Conservation (phyloP, 2,888 invertebrate genomes). For the Eupithecia subumbrata region DNA sequence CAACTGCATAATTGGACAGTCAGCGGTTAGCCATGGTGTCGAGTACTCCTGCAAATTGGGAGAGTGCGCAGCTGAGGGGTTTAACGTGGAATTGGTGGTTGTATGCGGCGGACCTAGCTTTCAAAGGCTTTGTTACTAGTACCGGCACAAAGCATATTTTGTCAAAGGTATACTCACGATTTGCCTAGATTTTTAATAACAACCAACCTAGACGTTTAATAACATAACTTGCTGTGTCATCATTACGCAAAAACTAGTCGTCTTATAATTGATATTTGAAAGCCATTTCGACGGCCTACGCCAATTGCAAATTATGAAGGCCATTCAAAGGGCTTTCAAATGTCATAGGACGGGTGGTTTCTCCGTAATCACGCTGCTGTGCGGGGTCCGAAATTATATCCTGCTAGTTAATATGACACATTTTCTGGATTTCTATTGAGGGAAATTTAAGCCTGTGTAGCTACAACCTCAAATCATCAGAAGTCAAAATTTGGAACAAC, state of each 20-base stretch:
- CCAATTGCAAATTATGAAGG: too few relatives aligned
- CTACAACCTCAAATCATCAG: background rate
- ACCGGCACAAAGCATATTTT: too few relatives aligned
- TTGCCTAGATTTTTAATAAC: too few relatives aligned
- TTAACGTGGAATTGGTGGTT: background rate
- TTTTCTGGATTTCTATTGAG: background rate
- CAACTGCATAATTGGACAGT: slow-evolving; percentile 21
- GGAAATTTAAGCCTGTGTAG: background rate
- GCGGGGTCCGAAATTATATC: too few relatives aligned
- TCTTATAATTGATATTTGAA: too few relatives aligned
- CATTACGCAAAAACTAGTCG: too few relatives aligned
- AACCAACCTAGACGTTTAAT: background rate
- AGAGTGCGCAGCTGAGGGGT: background rate
- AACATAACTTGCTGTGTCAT: too few relatives aligned
- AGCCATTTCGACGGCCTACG: too few relatives aligned
- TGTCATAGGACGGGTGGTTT: too few relatives aligned
- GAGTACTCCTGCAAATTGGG: slow-evolving; percentile 21
- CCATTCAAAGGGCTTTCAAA: too few relatives aligned
- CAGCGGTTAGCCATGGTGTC: slow-evolving; percentile 19
- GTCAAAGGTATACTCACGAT: too few relatives aligned
- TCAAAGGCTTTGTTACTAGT: background rate
- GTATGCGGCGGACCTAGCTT: background rate
- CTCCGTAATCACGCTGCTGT: background rate
- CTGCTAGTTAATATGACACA: background rate
- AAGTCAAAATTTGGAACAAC: background rate